Evolutionary conservation across 2,888 invertebrate species (phyloP), one percentile per base, ranked within the genome.

Genomic region (Trichacis sp.): DNA sequence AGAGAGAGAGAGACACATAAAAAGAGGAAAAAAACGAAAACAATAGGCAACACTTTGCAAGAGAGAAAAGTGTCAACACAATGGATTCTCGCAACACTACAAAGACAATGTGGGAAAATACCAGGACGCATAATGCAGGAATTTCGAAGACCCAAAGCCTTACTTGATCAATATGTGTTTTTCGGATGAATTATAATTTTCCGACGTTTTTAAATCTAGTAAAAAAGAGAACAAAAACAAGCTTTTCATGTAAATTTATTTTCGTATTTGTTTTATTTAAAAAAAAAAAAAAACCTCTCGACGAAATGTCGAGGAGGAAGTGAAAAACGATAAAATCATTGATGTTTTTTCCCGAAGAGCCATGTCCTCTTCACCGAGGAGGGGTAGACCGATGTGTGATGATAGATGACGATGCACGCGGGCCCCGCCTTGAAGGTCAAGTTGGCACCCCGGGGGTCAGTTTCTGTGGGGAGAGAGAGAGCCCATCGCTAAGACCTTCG

Each of bases 321-420:
- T 3, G 24, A 24, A 8, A 8, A 24, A 24, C 24, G 47, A 50
- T 75, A 80, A 79, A 80, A 80, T 77, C 70, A 78, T 84, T 80
- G 82, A 84, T 85, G 83, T 85, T 85, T 84, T 85, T 85, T 85
- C 84, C n/a, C 84, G 84, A 85, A 85, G 85, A 85, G 84, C 77
- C 81, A 74, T 79, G 79, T 82, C 84, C 84, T 84, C 84, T 85
- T 85, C 83, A 77, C 83, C 82, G 80, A 80, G 84, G 84, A 84
- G 80, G 83, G 80, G 79, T 81, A 80, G 77, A 78, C 77, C 79
- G 77, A 78, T 76, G 77, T 77, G 79, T 75, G 80, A 80, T 80
- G 80, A 77, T 75, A 79, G 71, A 76, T 74, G 79, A 77, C 75
- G 76, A 77, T 75, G 78, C 77, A 72, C 76, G 73, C 73, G 82